Base-by-base conservation (phyloP, 1,140 invertebrate species). In the Venturia canescens region DNA sequence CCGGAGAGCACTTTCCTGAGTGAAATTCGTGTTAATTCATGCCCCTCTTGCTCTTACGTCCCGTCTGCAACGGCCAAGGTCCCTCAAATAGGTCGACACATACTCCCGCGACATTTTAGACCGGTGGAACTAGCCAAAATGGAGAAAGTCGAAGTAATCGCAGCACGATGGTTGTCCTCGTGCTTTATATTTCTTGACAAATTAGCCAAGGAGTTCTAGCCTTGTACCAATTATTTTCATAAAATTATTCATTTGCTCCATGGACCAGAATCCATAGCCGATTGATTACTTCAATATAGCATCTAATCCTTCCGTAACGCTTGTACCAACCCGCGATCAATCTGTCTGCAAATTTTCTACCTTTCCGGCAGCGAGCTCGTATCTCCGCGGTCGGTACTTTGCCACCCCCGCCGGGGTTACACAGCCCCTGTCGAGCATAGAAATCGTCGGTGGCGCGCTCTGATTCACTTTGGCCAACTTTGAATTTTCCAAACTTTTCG, bases 41-140 rank as follows among this genome's bases (percentile, higher is more conserved):
- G 31, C 5, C 70, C 29, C 3, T 18, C 26, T 26, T 48, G n/a
- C 70, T n/a, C 38, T 23, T 29, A 27, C 27, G 16, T 66, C 60
- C 60, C 27, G 60, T 16, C 9, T 72, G 70, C 50, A 72, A 72
- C 21, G 70, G 70, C 70, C 70, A 72, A 72, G 70, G 70, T 72
- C 70, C 34, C 50, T 26, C 6, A 72, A 72, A 72, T 72, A 72
- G 70, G 70, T 72, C 70, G 23, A 72, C 70, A 48, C 34, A 38
- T 6, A 34, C 38, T 1, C 13, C 60, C 1, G 26, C 70, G 70
- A 48, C 6, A 48, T 72, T 48, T 72, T 26, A 21, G 60, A 66
- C n/a, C 60, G 21, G 53, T 5, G 53, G 7, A 34, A 3, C 7
- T 34, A 3, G 31, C 3, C 7, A 34, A 34, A 34, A 34, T 34